A percentile compares a stretch with the other conserved stretches of the same genome.
Conservation (phyloP, 2,113 vertebrate species). For the Machaerirhynchus nigripectus region DNA sequence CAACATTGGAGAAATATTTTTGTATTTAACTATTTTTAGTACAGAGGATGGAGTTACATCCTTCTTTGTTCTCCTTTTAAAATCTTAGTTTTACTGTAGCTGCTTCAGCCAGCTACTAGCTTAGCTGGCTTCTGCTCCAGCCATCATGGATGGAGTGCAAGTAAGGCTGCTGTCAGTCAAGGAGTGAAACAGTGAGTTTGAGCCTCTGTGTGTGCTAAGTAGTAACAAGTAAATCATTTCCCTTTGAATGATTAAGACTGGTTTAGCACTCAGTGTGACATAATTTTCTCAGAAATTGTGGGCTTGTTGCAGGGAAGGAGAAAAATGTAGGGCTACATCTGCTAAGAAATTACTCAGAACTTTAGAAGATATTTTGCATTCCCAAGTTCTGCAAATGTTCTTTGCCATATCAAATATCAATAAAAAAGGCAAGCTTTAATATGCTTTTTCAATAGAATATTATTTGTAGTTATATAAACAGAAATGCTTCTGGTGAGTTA, state of each 20-base stretch:
- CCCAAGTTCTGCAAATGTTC: neutral
- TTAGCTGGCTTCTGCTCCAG: neutral
- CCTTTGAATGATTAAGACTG: neutral
- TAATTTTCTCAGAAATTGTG: neutral
- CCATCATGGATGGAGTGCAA: neutral
- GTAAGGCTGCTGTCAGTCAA: neutral
- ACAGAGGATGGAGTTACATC: neutral
- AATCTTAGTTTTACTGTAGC: neutral
- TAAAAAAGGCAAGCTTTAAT: neutral
- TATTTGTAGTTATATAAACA: constrained; percentile 30
- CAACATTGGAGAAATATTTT: neutral
- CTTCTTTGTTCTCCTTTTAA: neutral
- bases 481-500: neutral
- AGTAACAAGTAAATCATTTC: neutral
- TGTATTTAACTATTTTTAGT: neutral
- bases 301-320: neutral
- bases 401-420: neutral
- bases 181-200: neutral
- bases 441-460: neutral
- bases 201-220: neutral
- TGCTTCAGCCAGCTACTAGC: neutral
- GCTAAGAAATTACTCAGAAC: neutral
- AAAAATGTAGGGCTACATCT: neutral
- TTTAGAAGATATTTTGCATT: neutral
- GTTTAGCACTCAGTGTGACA: neutral